Evolutionary conservation across 2,797 vertebrate genomes (phyloP).

Genomic region (Sebastes glaucus): DNA sequence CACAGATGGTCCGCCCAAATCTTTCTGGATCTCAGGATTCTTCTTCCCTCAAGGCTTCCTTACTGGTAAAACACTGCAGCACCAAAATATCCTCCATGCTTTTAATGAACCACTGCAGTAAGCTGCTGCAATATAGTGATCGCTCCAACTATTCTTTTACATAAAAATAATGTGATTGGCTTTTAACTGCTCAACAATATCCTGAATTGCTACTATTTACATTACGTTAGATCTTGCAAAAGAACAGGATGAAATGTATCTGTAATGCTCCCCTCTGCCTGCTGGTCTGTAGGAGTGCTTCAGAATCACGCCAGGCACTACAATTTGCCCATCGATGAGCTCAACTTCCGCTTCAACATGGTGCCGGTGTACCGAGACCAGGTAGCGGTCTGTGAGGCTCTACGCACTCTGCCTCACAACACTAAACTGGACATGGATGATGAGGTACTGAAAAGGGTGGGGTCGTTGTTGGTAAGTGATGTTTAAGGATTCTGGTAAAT

Average conservation of each 20-base stretch:
- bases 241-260: background rate
- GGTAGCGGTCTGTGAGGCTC: constrained; percentile 76
- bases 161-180: background rate
- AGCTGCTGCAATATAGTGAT: background rate
- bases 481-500: background rate
- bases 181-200: background rate
- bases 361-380: constrained; percentile 85
- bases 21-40: constrained; percentile 87
- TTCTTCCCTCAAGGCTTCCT: constrained; percentile 90
- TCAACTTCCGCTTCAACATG: constrained; percentile 86
- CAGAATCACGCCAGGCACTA: constrained; percentile 89
- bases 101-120: background rate
- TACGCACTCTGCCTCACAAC: constrained; percentile 67
- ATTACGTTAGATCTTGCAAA: background rate
- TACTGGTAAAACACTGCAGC: constrained; percentile 73
- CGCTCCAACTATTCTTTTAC: background rate
- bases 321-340: constrained; percentile 89
- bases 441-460: constrained; percentile 67
- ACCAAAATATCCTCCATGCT: background rate
- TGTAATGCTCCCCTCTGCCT: background rate
- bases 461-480: background rate
- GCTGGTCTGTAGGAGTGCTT: constrained; percentile 80
- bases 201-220: background rate
- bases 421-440: constrained; percentile 81
- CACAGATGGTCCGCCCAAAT: constrained; percentile 82